These are phyloP conservation scores for Tetraneura akinire DNA, from an alignment of 1,140 invertebrate species.

Conservation along the genomic window DNA sequence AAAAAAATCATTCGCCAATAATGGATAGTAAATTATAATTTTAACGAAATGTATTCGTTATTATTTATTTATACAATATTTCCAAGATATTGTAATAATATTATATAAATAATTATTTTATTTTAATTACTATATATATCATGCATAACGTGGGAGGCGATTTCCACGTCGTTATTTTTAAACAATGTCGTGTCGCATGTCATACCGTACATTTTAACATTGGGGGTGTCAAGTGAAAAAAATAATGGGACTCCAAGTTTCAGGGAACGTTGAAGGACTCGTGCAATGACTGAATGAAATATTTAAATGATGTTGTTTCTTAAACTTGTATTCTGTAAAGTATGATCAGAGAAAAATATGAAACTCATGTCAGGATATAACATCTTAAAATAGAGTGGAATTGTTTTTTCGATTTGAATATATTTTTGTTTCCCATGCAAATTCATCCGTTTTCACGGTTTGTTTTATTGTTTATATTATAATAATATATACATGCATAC, in stretches of 20 bases:
- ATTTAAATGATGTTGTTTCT: constrained; percentile 2
- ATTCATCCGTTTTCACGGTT: neutral
- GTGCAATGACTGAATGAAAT: neutral
- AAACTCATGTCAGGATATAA: neutral
- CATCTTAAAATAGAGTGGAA: constrained; percentile 14
- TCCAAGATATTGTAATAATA: neutral
- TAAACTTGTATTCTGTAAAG: constrained; percentile 5
- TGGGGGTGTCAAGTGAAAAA: neutral
- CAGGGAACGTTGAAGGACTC: neutral
- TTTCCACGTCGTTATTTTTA: neutral
- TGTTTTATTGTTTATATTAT: neutral
- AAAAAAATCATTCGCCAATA: no score
- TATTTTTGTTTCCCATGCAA: neutral
- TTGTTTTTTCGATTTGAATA: constrained; percentile 8
- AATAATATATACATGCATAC: no score
- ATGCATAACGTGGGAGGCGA: neutral
- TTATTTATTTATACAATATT: no score
- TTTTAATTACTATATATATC: constrained; percentile 9
- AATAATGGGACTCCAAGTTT: neutral
- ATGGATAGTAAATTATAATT: no score
- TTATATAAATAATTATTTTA: neutral
- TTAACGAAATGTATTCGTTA: no score
- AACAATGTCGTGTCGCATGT: constrained; percentile 9
- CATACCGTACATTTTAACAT: neutral
- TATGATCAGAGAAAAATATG: constrained; percentile 27